Base-by-base conservation (phyloP, 1,140 invertebrate species). In the Ridgeia piscesae region DNA sequence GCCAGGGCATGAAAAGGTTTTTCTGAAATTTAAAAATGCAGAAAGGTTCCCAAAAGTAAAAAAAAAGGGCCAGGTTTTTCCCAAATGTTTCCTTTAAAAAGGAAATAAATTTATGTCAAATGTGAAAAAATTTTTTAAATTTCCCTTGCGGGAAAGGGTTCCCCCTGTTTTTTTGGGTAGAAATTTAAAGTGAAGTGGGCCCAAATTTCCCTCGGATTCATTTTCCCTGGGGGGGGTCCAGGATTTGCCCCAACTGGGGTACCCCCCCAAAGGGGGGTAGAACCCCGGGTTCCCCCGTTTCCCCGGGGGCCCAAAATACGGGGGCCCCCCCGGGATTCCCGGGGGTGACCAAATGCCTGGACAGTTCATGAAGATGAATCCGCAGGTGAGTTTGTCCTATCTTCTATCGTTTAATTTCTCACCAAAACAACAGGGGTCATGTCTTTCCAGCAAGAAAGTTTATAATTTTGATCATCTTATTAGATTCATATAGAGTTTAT, bases 321-420 rank as follows among this genome's bases (percentile, higher is more conserved):
- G 91, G 33, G 90, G 88, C 89, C 89, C 89, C 14, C 17, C n/a
- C 4, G 89, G 89, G 35, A 6, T 94, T 92, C 93, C 89, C 93
- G 33, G 34, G 91, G 33, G 77, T 92, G 77, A 92, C 21, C 91
- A 92, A 58, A 92, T 94, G 42, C 93, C 93, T n/a, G 90, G 91
- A 31, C 94, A 94, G n/a, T 94, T 94, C 91, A 92, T 90, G 35
- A 42, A 90, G 89, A 17, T 90, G 35, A 34, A 42, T n/a, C 92
- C 88, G 92, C 93, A 92, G 94, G 93, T 93, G 92, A 58, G 92
- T 91, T 77, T 77, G 17, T 31, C 0, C 27, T 77, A 21, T 77
- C 17, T 77, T 17, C 58, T 77, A 9, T 77, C 58, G 58, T 77
- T 77, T 31, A 77, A 31, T 77, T 14, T 21, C 17, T 77, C 2